phyloP scores from a whole-genome alignment of 2,113 vertebrate species.

The Limnothrissa miodon region DNA sequence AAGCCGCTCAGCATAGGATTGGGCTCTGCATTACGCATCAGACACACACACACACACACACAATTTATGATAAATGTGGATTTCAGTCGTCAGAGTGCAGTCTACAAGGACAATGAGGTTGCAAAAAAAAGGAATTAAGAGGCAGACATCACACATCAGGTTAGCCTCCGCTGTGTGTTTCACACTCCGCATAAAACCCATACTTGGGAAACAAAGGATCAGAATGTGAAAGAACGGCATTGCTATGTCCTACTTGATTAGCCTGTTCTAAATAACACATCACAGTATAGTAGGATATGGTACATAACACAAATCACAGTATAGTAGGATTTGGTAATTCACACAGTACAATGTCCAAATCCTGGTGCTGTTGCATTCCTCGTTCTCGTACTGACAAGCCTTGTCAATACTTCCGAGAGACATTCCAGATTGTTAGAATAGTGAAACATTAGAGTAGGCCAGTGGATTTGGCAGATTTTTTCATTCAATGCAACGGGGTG shows the following conservation, averaged over 20 bases:
- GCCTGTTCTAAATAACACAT: not conserved
- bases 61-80: not conserved
- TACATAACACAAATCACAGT: too few relatives aligned
- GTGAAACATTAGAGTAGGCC: not conserved
- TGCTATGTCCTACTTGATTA: not conserved
- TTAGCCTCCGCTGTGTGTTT: too few relatives aligned
- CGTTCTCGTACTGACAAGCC: not conserved
- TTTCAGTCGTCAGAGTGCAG: too few relatives aligned
- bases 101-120: too few relatives aligned
- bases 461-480: not conserved
- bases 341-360: too few relatives aligned
- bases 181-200: too few relatives aligned
- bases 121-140: too few relatives aligned
- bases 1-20: slow-evolving; percentile 92
- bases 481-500: not conserved
- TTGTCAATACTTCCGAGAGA: not conserved
- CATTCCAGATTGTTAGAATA: not conserved
- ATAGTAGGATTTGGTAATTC: too few relatives aligned
- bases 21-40: slow-evolving; percentile 79
- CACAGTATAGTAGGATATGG: too few relatives aligned
- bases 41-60: slow-evolving; percentile 14
- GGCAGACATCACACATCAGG: too few relatives aligned
- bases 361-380: not conserved
- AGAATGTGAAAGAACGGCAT: too few relatives aligned
- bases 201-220: too few relatives aligned